Evolutionary conservation across 2,797 vertebrate genomes (phyloP), one percentile per base, ranked within the genome.

Genomic region (Typhlichthys subterraneus): DNA sequence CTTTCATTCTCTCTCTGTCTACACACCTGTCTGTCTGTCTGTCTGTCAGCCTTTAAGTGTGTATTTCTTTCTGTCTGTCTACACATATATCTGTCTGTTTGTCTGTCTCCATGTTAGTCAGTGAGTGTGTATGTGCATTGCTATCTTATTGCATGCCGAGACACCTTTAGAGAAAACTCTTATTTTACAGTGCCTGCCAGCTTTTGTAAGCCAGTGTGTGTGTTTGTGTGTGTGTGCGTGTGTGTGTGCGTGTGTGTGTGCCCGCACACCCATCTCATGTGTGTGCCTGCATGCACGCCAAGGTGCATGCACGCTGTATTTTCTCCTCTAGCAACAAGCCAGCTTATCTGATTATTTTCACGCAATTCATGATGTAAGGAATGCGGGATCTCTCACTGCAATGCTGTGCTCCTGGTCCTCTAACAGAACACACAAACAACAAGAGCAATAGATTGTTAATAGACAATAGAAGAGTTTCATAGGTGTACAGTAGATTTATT

Each of bases 21-120:
- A 9, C 8, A 6, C 8, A 9, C 8, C 33, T 9, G 5, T 9
- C 33, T 38, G 33, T 38, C 33, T 38, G 33, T 38, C 33, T 38
- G 5, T 3, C n/a, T 9, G 31, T 11, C n/a, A 14, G 9, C 14
- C 33, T 33, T 19, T 3, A 23, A 7, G 5, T 53, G 8, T 53
- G 12, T 23, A 23, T 23, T 23, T 23, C 19, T 53, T 6, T 38
- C 33, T 38, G 8, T 9, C 33, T 38, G 33, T 46, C 61, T 31
- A 12, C 53, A 53, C 62, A 4, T 54, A 1, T 6, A 11, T 67
- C 31, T 48, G 4, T 60, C 57, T 53, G 33, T 63, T 54, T 56
- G 5, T 61, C 49, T 63, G 8, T 63, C 14, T 70, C 31, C 14
- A 14, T 54, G 19, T 54, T 8, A 29, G 53, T 54, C n/a, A 29